Evolutionary conservation across 2,797 vertebrate species (phyloP), one percentile per base, ranked within the genome.

Genomic region (Neosilurus mollespiculum): DNA sequence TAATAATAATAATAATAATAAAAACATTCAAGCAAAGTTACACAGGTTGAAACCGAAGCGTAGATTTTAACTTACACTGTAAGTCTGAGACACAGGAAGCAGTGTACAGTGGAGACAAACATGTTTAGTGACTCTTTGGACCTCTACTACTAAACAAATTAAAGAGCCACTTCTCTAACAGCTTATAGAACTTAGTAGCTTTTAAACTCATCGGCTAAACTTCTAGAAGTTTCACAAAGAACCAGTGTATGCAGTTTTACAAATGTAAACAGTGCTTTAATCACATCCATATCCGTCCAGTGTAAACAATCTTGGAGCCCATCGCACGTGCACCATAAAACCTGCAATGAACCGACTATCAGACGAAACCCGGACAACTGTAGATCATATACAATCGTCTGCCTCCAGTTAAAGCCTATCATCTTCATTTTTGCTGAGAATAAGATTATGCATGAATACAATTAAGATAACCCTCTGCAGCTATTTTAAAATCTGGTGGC

Each of bases 121-220:
- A 49, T 37, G 2, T 20, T 34, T 5, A 69, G 34, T 22, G 67
- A 71, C 11, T 9, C 67, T 72, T 43, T 26, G 20, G 43, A 75
- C 24, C 53, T 30, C 8, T 61, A 43, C 66, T 30, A 15, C 12
- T 10, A 24, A 76, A 12, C 18, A 66, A 51, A 73, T 20, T 0
- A 22, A 20, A 20, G 0, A 26, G 4, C 9, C 2, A 30, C 15
- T 30, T 58, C 58, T 67, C 67, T 58, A 69, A 78, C 49, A 82
- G 84, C 80, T 81, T 85, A 82, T 82, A 71, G 30, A 66, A 53
- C 53, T 49, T 22, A 10, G 51, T 78, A 82, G 73, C 73, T 78
- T 78, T 72, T 75, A n/a, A 61, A n/a, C 24, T 62, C 61, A 6
- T 58, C 56, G n/a, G 37, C 62, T 14, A 78, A 58, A 61, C 54